Evolutionary conservation across 2,797 vertebrate genomes (phyloP).

Genomic region (Urophycis tenuis): DNA sequence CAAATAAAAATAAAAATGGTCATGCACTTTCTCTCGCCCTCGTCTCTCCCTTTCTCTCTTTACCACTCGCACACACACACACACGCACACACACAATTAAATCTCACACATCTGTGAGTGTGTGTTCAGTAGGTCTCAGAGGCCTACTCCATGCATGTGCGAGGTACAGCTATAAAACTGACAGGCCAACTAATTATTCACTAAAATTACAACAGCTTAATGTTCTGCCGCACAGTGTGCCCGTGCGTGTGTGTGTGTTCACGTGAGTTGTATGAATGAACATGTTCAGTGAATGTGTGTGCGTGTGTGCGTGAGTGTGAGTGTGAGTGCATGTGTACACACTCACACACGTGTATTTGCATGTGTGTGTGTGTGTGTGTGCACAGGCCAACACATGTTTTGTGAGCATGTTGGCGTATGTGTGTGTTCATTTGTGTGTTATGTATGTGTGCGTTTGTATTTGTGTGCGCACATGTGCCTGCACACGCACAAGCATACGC

Average conservation of each 20-base stretch:
- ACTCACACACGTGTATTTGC: slow-evolving; percentile 22
- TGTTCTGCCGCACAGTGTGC: slow-evolving; percentile 55
- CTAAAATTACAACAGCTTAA: slow-evolving; percentile 76
- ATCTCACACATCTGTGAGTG: slow-evolving; percentile 29
- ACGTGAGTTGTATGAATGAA: neutral
- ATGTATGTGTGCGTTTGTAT: no score
- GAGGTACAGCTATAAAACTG: slow-evolving; percentile 83
- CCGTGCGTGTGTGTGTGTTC: neutral
- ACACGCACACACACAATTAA: slow-evolving; percentile 47
- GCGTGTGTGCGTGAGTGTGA: neutral
- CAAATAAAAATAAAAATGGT: slow-evolving; percentile 48
- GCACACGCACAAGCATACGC: neutral
- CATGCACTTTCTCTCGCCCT: slow-evolving; percentile 7
- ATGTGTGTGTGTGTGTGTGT: neutral
- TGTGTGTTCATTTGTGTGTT: slow-evolving; percentile 17
- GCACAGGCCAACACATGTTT: neutral
- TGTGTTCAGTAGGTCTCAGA: slow-evolving; percentile 57
- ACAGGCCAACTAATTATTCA: slow-evolving; percentile 84
- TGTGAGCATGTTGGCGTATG: slow-evolving; percentile 9
- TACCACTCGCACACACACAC: slow-evolving; percentile 29
- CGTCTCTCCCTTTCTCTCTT: slow-evolving; percentile 16
- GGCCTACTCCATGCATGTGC: slow-evolving; percentile 65
- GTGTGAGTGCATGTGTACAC: no score
- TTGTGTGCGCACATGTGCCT: no score
- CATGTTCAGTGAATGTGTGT: neutral